Base-by-base conservation (phyloP, 1,140 invertebrate species). In the Pomacea maculata region DNA sequence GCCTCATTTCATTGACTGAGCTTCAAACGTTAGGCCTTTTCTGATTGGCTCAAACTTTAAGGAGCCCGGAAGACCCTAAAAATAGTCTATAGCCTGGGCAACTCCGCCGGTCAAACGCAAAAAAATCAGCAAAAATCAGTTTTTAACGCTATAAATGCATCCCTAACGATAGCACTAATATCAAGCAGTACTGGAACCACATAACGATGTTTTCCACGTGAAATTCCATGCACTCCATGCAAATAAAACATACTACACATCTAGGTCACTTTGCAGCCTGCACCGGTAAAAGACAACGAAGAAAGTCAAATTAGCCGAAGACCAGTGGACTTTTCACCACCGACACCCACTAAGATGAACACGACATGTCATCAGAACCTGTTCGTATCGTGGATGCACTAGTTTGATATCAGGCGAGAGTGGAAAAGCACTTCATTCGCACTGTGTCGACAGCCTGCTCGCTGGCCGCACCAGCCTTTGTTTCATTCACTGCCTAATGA, bases 401-500 rank as follows among this genome's bases (percentile, higher is more conserved):
- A 45, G 2, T n/a, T n/a, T n/a, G 45, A 64, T 12, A 61, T 34
- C 15, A 5, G n/a, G 19, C 52, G 0, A 75, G 10, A 57, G 19
- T 14, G 2, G 34, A 71, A 15, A 68, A 55, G 68, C 54, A 10
- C 14, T 34, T 70, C 65, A 70, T 78, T 29, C 57, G 17, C 25
- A 11, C 57, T 68, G 17, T 0, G 19, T 78, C 34, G 55, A 25
- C 25, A 25, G 25, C 25, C 25, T 25, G 25, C 25, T 25, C 25
- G 25, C 25, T 25, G 0, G 25, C 25, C 25, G 25, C 25, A 25
- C 25, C 25, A 25, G 25, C 61, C 79, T 79, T 64, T 72, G 75
- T 55, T 75, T 73, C 71, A 76, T 78, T 45, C 75, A 63, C 21
- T 67, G 57, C 61, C 77, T 82, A n/a, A 74, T 84, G 78, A 82